Conservation (phyloP, 2,113 vertebrate species). For the Onychostoma macrolepis region DNA sequence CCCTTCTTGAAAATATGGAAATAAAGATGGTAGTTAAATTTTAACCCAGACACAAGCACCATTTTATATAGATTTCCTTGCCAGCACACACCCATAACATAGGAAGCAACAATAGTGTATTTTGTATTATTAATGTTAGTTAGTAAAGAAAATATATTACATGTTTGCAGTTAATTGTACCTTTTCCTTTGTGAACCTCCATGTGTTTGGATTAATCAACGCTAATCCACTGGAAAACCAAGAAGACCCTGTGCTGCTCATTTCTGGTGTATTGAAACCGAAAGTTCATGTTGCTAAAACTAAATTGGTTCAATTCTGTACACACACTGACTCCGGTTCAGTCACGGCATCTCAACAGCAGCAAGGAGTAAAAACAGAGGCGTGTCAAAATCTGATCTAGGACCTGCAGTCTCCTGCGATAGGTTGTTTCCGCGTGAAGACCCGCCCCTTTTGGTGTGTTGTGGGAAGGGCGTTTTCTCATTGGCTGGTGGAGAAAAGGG, state of each 20-base stretch:
- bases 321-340: neutral
- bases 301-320: neutral
- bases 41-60: neutral
- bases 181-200: neutral
- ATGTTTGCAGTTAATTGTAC: slow-evolving; percentile 3
- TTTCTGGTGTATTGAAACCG: slow-evolving; percentile 36
- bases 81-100: neutral
- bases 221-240: neutral
- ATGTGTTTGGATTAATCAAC: neutral
- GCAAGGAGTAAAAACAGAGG: too few relatives aligned
- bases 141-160: neutral
- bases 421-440: neutral
- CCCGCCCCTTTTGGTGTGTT: neutral
- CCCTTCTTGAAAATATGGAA: neutral
- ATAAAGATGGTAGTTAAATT: neutral
- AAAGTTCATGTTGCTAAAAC: neutral
- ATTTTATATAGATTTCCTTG: neutral
- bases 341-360: neutral
- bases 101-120: neutral
- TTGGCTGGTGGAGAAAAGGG: neutral
- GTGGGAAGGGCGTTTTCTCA: neutral
- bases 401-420: neutral
- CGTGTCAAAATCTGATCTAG: slow-evolving; percentile 18
- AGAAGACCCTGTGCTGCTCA: neutral
- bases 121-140: neutral